These are phyloP conservation scores for Puma concolor DNA, from an alignment of 2,113 vertebrate species.

Conservation along the genomic window DNA sequence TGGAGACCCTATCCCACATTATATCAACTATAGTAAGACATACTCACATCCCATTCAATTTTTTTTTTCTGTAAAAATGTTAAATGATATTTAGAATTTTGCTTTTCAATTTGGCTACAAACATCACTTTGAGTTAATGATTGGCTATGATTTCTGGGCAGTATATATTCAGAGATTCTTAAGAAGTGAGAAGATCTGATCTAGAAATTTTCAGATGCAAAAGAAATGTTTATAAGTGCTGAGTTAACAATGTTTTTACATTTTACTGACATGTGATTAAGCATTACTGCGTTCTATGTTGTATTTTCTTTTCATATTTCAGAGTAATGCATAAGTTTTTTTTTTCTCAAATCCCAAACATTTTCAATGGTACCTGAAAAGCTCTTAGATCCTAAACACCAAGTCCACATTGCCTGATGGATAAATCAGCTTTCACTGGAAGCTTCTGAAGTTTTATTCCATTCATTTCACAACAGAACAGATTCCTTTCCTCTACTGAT, in stretches of 20 bases:
- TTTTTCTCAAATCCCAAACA: background rate
- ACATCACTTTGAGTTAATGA: background rate
- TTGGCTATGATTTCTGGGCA: background rate
- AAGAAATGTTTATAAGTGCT: background rate
- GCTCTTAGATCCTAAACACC: background rate
- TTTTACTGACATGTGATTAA: background rate
- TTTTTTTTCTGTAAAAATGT: background rate
- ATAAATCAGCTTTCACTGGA: background rate
- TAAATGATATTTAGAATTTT: conserved; percentile 29
- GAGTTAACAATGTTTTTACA: background rate
- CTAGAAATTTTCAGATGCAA: background rate
- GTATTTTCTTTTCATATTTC: conserved; percentile 1
- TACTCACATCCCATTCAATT: background rate
- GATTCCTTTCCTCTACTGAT: background rate
- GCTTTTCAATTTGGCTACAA: background rate
- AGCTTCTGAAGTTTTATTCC: background rate
- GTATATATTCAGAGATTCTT: background rate
- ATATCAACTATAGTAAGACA: background rate
- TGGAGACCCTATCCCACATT: background rate
- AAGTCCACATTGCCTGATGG: background rate
- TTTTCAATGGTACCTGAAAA: background rate
- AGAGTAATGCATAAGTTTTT: background rate
- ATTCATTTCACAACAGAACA: background rate
- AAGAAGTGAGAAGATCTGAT: background rate
- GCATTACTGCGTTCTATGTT: background rate